Conservation (phyloP, 2,888 invertebrate genomes). For the Drosophila demipolita region DNA sequence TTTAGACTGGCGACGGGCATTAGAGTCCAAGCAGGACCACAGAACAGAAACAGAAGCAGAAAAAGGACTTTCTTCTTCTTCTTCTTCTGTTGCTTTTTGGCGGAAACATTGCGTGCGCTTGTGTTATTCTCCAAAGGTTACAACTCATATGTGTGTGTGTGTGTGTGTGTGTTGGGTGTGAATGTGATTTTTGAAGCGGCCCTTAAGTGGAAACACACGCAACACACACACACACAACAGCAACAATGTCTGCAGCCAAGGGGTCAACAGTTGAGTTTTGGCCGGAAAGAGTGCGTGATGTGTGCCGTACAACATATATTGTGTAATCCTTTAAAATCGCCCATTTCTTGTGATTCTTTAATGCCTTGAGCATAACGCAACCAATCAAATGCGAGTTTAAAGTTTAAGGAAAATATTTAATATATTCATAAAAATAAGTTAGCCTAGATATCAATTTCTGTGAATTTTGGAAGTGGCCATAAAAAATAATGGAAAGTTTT, state of each 20-base stretch:
- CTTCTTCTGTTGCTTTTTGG: conserved; percentile 22
- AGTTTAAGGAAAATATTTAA: neutral
- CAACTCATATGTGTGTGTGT: conserved; percentile 29
- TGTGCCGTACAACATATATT: conserved; percentile 35
- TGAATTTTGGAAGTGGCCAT: no score
- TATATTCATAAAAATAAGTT: no score
- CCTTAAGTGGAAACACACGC: conserved; percentile 57
- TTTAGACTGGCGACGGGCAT: conserved; percentile 64
- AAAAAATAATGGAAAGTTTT: no score
- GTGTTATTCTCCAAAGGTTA: conserved; percentile 63
- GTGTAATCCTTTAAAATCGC: conserved; percentile 65
- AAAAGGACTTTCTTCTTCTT: conserved; percentile 10
- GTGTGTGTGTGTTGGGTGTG: conserved; percentile 55
- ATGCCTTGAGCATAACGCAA: conserved; percentile 33
- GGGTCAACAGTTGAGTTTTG: conserved; percentile 64
- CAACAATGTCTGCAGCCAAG: conserved; percentile 32
- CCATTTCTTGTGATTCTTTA: conserved; percentile 35
- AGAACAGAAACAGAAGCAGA: neutral
- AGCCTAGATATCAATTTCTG: no score
- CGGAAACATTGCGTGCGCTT: conserved; percentile 79
- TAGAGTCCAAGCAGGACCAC: conserved; percentile 17
- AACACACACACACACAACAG: neutral
- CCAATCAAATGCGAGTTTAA: neutral
- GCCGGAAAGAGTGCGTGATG: conserved; percentile 55
- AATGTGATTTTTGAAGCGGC: conserved; percentile 68